Conservation (phyloP, 2,113 vertebrate species). For the Sinosuthora webbiana region DNA sequence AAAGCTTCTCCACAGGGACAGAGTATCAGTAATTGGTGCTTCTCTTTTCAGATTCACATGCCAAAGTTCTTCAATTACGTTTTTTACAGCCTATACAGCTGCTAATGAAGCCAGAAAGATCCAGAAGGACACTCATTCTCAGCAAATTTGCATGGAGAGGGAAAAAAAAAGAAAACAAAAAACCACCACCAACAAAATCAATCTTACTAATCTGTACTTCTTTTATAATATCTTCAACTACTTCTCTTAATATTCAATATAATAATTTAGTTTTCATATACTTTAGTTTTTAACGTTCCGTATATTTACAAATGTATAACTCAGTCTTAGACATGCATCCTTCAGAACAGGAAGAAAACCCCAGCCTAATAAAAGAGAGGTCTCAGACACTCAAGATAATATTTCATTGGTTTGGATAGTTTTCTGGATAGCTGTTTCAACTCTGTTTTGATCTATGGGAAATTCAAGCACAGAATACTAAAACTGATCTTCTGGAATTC, state of each 20-base stretch:
- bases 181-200: accelerated
- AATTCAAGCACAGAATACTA: background rate
- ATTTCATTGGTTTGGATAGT: background rate
- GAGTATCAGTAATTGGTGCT: background rate
- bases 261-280: background rate
- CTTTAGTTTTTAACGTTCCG: background rate
- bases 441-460: background rate
- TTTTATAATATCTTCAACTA: background rate
- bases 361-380: background rate
- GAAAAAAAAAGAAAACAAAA: too few species aligned
- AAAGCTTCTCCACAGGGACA: background rate
- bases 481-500: background rate
- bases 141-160: background rate
- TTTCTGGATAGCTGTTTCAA: background rate
- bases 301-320: background rate
- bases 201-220: background rate
- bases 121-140: background rate
- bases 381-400: background rate
- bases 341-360: accelerated
- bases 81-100: background rate
- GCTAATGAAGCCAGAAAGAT: background rate
- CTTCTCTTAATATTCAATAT: background rate
- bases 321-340: background rate
- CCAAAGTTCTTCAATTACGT: background rate
- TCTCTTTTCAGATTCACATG: background rate